Evolutionary conservation across 2,797 vertebrate species (phyloP).

Genomic region (Cyclopterus lumpus): DNA sequence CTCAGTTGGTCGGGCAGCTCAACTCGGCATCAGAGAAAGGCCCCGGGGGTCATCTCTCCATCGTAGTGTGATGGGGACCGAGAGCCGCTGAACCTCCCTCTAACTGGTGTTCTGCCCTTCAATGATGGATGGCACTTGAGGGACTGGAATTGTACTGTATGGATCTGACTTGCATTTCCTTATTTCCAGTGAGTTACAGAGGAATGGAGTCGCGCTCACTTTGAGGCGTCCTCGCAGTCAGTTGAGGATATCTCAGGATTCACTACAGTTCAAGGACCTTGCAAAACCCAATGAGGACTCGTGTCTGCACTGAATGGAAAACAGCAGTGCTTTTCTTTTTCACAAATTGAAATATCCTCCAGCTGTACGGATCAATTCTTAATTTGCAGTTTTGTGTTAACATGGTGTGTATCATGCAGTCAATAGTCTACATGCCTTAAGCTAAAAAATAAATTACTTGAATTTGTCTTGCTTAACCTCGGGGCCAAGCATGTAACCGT

Average conservation of each 20-base stretch:
- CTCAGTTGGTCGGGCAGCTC: conserved; percentile 75
- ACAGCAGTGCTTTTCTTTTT: not conserved
- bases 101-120: conserved; percentile 85
- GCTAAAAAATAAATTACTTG: conserved; percentile 50
- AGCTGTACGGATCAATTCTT: conserved; percentile 65
- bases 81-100: conserved; percentile 78
- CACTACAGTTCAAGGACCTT: conserved; percentile 59
- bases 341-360: conserved; percentile 37
- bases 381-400: conserved; percentile 70
- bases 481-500: conserved; percentile 22
- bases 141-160: conserved; percentile 81
- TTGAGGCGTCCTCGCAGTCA: conserved; percentile 69
- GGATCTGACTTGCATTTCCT: conserved; percentile 83
- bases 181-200: conserved; percentile 79
- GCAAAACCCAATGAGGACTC: conserved; percentile 48
- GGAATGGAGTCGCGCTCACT: conserved; percentile 68
- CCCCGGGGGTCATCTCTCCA: conserved; percentile 80
- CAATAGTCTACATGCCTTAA: conserved; percentile 54
- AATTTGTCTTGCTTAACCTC: conserved; percentile 52
- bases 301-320: conserved; percentile 30
- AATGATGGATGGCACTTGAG: conserved; percentile 86
- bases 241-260: conserved; percentile 66
- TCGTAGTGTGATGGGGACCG: conserved; percentile 71
- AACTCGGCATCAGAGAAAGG: conserved; percentile 66
- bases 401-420: conserved; percentile 56